Evolutionary conservation across 2,888 invertebrate species (phyloP), one percentile per base, ranked within the genome.

Genomic region (Shargacucullia verbasci): DNA sequence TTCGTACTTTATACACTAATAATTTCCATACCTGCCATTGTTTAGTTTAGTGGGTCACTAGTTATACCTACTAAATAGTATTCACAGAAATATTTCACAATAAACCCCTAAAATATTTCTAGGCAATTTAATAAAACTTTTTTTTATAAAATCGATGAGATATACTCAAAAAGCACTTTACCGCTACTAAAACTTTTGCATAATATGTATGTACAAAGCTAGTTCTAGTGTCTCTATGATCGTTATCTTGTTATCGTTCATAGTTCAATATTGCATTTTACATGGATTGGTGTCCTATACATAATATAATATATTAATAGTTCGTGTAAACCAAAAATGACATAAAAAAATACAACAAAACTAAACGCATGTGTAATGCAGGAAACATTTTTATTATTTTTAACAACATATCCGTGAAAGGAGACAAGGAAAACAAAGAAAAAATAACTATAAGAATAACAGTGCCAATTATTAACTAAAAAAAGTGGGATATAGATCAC

Each of bases 391-490:
- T 91, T 90, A 86, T 86, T 78, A 79, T 67, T 38, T 87, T 87
- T 83, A 88, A 91, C 86, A 92, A 91, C 87, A 88, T 84, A 84
- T 84, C 85, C 81, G 78, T 81, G 81, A 79, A 79, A 82, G 83
- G 85, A 86, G 80, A 84, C 85, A 87, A 78, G 84, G 78, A 76
- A 87, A 88, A 89, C 82, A 81, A 87, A 87, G 81, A 76, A 86
- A 84, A 84, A 88, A 85, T 87, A 90, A 89, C 85, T 86, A 90
- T 82, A 86, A 87, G 83, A 87, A 90, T 87, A 93, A 92, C 92
- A 93, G 90, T 91, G 92, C 92, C 91, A 88, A 93, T 90, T 87
- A 89, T 79, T 80, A 81, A 80, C 81, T 86, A 87, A 82, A 81
- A 81, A 82, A 72, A 70, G 69, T 84, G 82, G 80, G 78, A 75